Percentiles rank a stretch among this genome's conserved stretches.
phyloP scores from a whole-genome alignment of 2,113 vertebrate genomes.

The Chaetodon auriga region DNA sequence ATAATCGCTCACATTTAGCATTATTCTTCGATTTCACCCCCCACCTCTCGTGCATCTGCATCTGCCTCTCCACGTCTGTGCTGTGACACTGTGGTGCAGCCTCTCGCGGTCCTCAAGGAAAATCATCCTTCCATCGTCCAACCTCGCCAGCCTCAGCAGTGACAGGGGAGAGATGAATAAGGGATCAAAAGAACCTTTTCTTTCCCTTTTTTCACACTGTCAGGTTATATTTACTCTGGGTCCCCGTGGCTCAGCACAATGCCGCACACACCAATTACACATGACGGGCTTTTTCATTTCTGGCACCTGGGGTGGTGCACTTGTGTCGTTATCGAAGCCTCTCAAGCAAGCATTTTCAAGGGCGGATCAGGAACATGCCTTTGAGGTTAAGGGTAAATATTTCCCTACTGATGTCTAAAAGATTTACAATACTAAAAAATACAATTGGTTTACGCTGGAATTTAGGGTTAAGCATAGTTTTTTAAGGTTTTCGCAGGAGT shows the following conservation, averaged over 20 bases:
- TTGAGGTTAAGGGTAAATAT: slow-evolving; percentile 11
- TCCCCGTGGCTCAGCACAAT: slow-evolving; percentile 65
- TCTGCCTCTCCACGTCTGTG: slow-evolving; percentile 35
- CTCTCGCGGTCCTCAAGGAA: slow-evolving; percentile 65
- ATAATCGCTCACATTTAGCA: slow-evolving; percentile 53
- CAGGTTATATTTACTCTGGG: slow-evolving; percentile 78
- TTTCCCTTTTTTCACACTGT: slow-evolving; percentile 69
- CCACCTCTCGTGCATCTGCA: neutral
- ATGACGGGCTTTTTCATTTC: slow-evolving; percentile 68
- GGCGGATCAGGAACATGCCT: slow-evolving; percentile 23
- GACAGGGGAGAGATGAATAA: slow-evolving; percentile 79
- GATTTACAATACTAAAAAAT: too few relatives aligned
- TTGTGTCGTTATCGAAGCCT: slow-evolving; percentile 47
- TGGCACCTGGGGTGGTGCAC: slow-evolving; percentile 41
- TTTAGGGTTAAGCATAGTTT: neutral
- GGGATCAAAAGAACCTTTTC: slow-evolving; percentile 81
- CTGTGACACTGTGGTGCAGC: slow-evolving; percentile 54
- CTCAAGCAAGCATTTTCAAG: slow-evolving; percentile 51
- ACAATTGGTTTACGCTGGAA: neutral
- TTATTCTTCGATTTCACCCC: slow-evolving; percentile 41
- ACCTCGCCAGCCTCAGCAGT: slow-evolving; percentile 70
- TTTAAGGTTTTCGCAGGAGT: neutral
- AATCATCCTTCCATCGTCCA: slow-evolving; percentile 68
- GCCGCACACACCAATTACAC: slow-evolving; percentile 76
- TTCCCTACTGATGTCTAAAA: neutral